A percentile compares a stretch with the other conserved stretches of the same genome.
phyloP scores from a whole-genome alignment of 2,113 vertebrate species.

The Mobula birostris region DNA sequence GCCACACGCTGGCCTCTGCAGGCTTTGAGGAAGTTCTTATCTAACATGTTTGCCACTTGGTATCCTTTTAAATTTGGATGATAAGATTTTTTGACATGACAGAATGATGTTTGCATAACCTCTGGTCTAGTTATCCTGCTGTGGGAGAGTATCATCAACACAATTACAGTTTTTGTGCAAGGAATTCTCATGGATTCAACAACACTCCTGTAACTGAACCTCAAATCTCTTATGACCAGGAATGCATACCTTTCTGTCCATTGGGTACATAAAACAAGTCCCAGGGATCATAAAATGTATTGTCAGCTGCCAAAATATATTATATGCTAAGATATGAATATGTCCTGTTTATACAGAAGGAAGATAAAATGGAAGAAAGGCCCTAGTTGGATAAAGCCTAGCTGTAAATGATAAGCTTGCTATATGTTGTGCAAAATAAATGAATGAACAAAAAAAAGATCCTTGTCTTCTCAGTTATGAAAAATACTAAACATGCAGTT shows the following conservation, averaged over 20 bases:
- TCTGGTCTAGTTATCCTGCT: neutral
- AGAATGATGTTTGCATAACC: neutral
- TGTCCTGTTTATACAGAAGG: neutral
- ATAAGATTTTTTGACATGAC: neutral
- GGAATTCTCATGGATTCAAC: neutral
- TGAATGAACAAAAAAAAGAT: neutral
- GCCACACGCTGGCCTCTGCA: too few species aligned
- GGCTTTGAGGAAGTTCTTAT: too few species aligned
- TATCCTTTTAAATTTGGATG: neutral
- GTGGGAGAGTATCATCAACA: too few species aligned
- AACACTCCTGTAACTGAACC: neutral
- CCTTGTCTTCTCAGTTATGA: neutral
- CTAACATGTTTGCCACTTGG: neutral
- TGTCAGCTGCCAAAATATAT: neutral
- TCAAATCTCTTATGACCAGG: neutral
- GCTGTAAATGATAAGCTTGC: neutral
- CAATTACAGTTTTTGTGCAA: neutral
- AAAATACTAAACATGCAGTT: neutral
- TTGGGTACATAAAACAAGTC: neutral
- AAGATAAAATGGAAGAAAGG: neutral
- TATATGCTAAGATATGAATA: neutral
- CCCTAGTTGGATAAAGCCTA: neutral
- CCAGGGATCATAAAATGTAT: neutral
- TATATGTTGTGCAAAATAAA: neutral
- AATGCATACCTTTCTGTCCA: neutral